Conservation (phyloP, 2,797 vertebrate genomes). For the Sebastes aleutianus region DNA sequence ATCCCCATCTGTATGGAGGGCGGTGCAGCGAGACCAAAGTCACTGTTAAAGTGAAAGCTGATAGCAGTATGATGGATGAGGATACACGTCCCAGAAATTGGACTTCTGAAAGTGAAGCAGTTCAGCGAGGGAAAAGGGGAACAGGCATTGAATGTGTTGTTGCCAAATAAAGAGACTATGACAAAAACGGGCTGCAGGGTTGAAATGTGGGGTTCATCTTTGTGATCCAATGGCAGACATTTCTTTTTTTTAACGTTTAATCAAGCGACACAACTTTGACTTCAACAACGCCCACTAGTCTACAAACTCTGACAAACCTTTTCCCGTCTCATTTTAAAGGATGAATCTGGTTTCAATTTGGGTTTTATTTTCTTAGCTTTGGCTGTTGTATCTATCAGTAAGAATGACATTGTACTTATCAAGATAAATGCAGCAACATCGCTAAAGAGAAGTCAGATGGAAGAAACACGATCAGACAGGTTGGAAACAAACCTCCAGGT, state of each 20-base stretch:
- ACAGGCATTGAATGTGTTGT: not conserved
- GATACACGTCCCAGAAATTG: constrained; percentile 35
- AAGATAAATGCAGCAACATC: not conserved
- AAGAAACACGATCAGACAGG: not conserved
- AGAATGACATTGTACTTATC: not conserved
- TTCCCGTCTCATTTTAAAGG: not conserved
- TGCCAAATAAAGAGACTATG: not conserved
- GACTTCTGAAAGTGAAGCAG: constrained; percentile 21
- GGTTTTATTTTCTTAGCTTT: not conserved
- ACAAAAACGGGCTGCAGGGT: not conserved
- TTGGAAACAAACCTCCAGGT: not conserved
- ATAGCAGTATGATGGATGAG: constrained; percentile 78
- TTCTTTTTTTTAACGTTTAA: not conserved
- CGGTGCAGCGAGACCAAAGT: constrained; percentile 35
- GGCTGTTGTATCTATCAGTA: not conserved
- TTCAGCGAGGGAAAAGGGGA: constrained; percentile 8
- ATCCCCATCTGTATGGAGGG: constrained; percentile 61
- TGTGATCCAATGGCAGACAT: not conserved
- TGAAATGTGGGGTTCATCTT: not conserved
- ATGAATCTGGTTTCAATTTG: not conserved
- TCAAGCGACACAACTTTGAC: not conserved
- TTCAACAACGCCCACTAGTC: not conserved
- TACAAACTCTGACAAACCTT: not conserved
- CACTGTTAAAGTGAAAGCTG: constrained; percentile 63
- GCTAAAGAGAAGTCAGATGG: not conserved